Evolutionary conservation across 2,888 invertebrate species (phyloP), one percentile per base, ranked within the genome.

Genomic region (Lasioglossum pauxillum): DNA sequence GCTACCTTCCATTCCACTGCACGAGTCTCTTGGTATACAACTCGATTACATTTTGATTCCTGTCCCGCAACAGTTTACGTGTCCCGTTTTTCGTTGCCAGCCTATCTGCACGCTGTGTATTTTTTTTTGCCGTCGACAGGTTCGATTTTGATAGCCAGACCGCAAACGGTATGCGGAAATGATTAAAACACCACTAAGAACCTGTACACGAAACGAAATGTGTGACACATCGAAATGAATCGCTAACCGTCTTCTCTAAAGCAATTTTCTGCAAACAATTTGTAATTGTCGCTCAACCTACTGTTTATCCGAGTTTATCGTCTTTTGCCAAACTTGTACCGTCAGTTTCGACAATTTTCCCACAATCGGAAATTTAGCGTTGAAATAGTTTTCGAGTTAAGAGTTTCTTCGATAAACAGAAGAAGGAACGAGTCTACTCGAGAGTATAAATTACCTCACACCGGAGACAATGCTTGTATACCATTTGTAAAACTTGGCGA

Each of bases 21-120:
- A 67, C 53, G 35, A 64, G 72, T 53, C 23, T 57, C 19, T 73
- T 71, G 38, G 38, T 60, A 64, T 64, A 35, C 71, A 77, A 85
- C 79, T 85, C 84, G 64, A 79, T 85, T 83, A 76, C 79, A 72
- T 75, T 83, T 76, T 72, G 79, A 85, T 79, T 75, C 72, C 60
- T 67, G 64, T 35, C 44, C 72, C 41, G 67, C 67, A 67, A 53
- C 79, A 69, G 84, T 83, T 83, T 78, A 85, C 79, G 78, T 64
- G 75, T 85, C 78, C 46, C 84, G 78, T 78, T 75, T 78, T 76
- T 81, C 76, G 31, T 23, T 46, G 27, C 41, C 23, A 19, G 75
- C 38, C 41, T 72, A 46, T 41, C 46, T n/a, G 44, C 71, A 14
- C 12, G 31, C 10, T 83, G 41, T 82, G 49, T 23, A 2, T 49